phyloP scores from a whole-genome alignment of 2,113 vertebrate genomes.

The Ariopsis seemanni region DNA sequence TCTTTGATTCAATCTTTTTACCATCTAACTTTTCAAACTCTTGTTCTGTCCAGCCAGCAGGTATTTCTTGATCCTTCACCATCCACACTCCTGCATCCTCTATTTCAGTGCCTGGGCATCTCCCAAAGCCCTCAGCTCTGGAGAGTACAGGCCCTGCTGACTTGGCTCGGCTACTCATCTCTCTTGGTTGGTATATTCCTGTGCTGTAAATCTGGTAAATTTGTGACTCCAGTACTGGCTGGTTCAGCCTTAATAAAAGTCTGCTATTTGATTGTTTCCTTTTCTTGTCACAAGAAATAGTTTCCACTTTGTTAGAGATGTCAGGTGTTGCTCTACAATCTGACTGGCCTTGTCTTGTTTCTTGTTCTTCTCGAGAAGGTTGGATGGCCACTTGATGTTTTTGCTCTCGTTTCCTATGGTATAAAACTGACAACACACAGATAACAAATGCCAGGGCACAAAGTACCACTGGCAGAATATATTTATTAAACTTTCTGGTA shows the following conservation, averaged over 20 bases:
- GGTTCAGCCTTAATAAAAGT: not conserved
- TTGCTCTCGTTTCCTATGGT: slow-evolving; percentile 56
- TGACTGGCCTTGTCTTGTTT: not conserved
- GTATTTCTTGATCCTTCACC: not conserved
- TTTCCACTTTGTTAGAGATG: not conserved
- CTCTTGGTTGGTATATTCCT: not conserved
- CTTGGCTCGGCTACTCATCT: slow-evolving; percentile 52
- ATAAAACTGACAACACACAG: slow-evolving; percentile 58
- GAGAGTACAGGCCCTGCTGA: slow-evolving; percentile 69
- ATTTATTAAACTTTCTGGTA: slow-evolving; percentile 12
- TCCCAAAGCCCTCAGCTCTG: slow-evolving; percentile 40
- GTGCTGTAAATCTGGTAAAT: slow-evolving; percentile 47
- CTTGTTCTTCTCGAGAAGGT: slow-evolving; percentile 10
- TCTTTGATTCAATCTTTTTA: not conserved
- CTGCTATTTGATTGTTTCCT: not conserved
- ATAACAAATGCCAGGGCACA: slow-evolving; percentile 55
- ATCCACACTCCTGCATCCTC: not conserved
- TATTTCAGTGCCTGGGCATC: not conserved
- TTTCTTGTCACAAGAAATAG: not conserved
- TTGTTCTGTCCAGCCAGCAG: not conserved
- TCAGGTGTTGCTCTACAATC: not conserved
- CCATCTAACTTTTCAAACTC: not conserved
- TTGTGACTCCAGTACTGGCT: slow-evolving; percentile 42
- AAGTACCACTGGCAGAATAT: slow-evolving; percentile 58
- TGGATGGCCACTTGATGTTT: slow-evolving; percentile 57